A percentile compares a stretch with the other conserved stretches of the same genome.
Evolutionary conservation across 2,888 invertebrate genomes (phyloP).

Genomic region (Drosophila nigricruria): DNA sequence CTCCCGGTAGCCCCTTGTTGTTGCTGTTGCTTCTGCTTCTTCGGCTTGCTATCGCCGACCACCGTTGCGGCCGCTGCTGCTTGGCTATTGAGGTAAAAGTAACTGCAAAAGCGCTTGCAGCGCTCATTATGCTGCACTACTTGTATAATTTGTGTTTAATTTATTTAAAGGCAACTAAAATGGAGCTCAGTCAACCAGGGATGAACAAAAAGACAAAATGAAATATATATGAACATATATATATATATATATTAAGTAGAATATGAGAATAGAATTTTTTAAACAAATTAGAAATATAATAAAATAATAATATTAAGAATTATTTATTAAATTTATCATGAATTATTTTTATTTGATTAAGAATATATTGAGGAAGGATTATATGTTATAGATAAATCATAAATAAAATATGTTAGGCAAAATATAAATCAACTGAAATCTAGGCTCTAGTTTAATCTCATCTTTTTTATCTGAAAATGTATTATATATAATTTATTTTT

Average conservation of each 20-base stretch:
- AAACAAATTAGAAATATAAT: not conserved
- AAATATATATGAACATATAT: not conserved
- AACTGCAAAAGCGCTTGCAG: slow-evolving; percentile 76
- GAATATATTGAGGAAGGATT: no score
- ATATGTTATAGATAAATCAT: no score
- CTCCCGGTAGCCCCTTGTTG: slow-evolving; percentile 24
- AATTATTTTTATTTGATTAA: no score
- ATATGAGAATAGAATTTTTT: not conserved
- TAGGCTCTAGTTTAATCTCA: no score
- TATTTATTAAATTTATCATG: no score
- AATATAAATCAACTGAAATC: no score
- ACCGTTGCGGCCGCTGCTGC: slow-evolving; percentile 60
- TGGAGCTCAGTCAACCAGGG: slow-evolving; percentile 45
- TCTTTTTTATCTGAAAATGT: no score
- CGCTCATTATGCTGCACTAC: slow-evolving; percentile 76
- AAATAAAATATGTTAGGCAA: no score
- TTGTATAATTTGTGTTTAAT: slow-evolving; percentile 78
- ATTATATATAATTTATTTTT: no score
- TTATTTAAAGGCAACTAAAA: slow-evolving; percentile 74
- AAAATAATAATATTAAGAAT: not conserved
- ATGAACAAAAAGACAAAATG: slow-evolving; percentile 1
- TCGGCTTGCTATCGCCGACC: slow-evolving; percentile 16
- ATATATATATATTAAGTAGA: not conserved
- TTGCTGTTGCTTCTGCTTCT: slow-evolving; percentile 8
- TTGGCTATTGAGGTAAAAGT: slow-evolving; percentile 75